Evolutionary conservation across 1,140 invertebrate genomes (phyloP).

Genomic region (Centruroides sculpturatus): DNA sequence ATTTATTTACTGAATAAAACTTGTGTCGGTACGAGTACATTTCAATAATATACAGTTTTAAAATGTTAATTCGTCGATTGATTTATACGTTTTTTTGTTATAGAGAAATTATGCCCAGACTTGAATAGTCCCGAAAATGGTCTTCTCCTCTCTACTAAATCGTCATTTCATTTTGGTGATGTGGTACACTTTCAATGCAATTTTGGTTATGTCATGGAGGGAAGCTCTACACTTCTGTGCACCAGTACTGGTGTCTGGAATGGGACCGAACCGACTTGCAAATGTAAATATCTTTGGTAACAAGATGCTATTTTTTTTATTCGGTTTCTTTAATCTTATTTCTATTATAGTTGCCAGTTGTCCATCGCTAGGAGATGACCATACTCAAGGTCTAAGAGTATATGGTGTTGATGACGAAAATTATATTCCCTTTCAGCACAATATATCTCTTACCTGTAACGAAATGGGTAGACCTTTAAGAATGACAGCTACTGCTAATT

Average conservation of each 20-base stretch:
- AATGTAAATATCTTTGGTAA: constrained; percentile 32
- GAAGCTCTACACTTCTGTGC: constrained; percentile 61
- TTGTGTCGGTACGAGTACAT: constrained; percentile 47
- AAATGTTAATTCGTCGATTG: not conserved
- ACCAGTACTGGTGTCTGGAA: constrained; percentile 85
- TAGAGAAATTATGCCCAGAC: constrained; percentile 58
- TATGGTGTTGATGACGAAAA: constrained; percentile 56
- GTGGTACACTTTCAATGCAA: constrained; percentile 83
- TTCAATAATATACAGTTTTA: not conserved
- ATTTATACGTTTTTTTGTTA: not conserved
- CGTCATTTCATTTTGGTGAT: constrained; percentile 74
- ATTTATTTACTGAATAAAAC: constrained; percentile 84
- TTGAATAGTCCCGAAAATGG: constrained; percentile 73
- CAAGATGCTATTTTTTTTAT: not conserved
- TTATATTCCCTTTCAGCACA: constrained; percentile 65
- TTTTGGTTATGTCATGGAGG: constrained; percentile 84
- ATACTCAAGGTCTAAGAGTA: constrained; percentile 64
- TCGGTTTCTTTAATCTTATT: not conserved
- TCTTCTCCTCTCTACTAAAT: constrained; percentile 54
- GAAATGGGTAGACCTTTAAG: constrained; percentile 57
- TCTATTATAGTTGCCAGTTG: constrained; percentile 51
- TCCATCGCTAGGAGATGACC: constrained; percentile 69
- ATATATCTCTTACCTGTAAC: constrained; percentile 69
- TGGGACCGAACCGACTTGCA: constrained; percentile 76
- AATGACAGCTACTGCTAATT: constrained; percentile 60